Evolutionary conservation across 1,140 invertebrate genomes (phyloP), one percentile per base, ranked within the genome.

Genomic region (Tribolium castaneum): DNA sequence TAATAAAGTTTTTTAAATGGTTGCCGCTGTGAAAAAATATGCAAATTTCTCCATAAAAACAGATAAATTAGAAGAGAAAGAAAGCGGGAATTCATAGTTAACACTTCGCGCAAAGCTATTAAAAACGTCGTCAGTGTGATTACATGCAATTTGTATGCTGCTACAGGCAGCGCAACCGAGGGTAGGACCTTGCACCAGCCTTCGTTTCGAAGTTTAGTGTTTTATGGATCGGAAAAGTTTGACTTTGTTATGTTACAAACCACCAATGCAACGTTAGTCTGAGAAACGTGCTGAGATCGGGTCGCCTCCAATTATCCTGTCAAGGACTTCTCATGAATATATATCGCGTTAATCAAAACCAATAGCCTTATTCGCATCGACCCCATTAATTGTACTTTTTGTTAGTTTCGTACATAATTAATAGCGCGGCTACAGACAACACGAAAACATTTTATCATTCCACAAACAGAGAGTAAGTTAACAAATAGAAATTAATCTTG

Each of bases 211-310:
- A 72, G 70, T 72, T 72, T 72, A 72, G 70, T 72, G 70, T 72
- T 72, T 72, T 72, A 72, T 72, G 70, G 70, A 72, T 72, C 45
- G 70, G 70, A 72, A 72, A 72, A 72, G 14, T 72, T 72, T 72
- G 39, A 72, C 39, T 50, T 52, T 72, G 50, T 72, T 72, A 72
- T 72, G 70, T 72, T 50, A 52, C 14, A 72, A 50, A 72, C 70
- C 70, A 72, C 66, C 70, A 72, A 34, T 72, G 70, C 39, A 72
- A 50, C 70, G 10, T 22, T 35, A 35, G 25, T 35, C 30, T 22
- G 25, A 35, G 34, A 12, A 35, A 66, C 59, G 59, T 66, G 59
- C 59, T 22, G 59, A 66, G 30, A 66, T 34, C 59, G 19, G 19
- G 30, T 59, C 22, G 54, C 14, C 59, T 66, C 30, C 59, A 66